phyloP scores from a whole-genome alignment of 2,797 vertebrate species.

The Syngnathus rostellatus region DNA sequence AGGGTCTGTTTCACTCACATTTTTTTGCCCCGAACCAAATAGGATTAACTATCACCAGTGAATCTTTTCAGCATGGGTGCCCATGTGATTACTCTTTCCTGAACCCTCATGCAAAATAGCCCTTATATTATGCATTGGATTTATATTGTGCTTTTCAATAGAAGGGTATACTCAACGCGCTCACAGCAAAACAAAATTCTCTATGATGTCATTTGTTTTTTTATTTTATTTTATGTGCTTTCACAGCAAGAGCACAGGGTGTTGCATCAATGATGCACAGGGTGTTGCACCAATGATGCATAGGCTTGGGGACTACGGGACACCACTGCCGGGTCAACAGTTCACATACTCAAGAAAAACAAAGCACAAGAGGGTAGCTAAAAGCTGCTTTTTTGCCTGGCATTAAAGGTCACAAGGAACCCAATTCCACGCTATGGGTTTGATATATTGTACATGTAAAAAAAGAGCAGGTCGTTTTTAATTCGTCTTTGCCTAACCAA shows the following conservation, averaged over 20 bases:
- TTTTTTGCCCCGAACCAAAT: neutral
- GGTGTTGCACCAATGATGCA: neutral
- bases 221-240: no score
- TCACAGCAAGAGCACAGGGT: neutral
- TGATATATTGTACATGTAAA: neutral
- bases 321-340: neutral
- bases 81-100: neutral
- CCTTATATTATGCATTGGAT: neutral
- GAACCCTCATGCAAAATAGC: neutral
- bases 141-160: no score
- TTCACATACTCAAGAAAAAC: slow-evolving; percentile 3
- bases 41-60: neutral
- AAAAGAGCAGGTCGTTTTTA: neutral
- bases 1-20: neutral
- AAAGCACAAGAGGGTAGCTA: neutral
- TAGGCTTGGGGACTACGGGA: neutral
- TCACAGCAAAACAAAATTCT: no score
- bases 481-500: neutral
- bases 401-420: neutral
- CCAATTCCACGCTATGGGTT: neutral
- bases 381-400: neutral
- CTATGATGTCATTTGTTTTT: no score
- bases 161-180: no score
- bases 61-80: neutral
- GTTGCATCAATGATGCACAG: no score